Base-by-base conservation (phyloP, 2,888 invertebrate genomes). In the Volucella bombylans region DNA sequence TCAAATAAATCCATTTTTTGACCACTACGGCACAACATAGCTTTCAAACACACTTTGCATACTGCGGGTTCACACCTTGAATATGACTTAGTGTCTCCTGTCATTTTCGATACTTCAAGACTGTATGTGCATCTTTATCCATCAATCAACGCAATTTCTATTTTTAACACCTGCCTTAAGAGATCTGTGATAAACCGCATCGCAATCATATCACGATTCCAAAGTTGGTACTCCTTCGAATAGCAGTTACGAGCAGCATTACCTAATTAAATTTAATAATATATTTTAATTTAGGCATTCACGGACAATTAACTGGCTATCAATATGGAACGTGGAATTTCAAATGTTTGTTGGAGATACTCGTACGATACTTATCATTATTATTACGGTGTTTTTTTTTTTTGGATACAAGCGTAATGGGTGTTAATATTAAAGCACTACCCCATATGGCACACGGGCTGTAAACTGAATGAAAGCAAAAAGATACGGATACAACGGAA, bases 361-460 rank as follows among this genome's bases (percentile, higher is more conserved):
- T 3, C 3, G 23, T 18, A 18, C 18, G 2, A 18, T 18, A 18
- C 2, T 18, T 1, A 18, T 15, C 15, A 18, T n/a, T 43, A 45
- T 12, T n/a, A 43, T 12, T 59, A 4, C 18, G 1, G 2, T n/a
- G n/a, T n/a, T 18, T 18, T 14, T 15, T 18, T 38, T 57, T 15
- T 43, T 45, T 8, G 67, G 12, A 12, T 64, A 55, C 64, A 45
- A 64, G 38, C 23, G 6, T 68, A 31, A 76, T 47, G 45, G 23
- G 23, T 69, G 69, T 54, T 69, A 61, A 62, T 67, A 77, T 77
- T 31, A 69, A 77, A 77, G 50, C 68, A 50, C 18, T 61, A 55
- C 23, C 8, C 10, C 1, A 39, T n/a, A 54, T 68, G 54, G 64
- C 61, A 54, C 43, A 45, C 54, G 62, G 3, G 23, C 4, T 23